phyloP scores from a whole-genome alignment of 2,797 vertebrate genomes.

The Cynopterus sphinx region DNA sequence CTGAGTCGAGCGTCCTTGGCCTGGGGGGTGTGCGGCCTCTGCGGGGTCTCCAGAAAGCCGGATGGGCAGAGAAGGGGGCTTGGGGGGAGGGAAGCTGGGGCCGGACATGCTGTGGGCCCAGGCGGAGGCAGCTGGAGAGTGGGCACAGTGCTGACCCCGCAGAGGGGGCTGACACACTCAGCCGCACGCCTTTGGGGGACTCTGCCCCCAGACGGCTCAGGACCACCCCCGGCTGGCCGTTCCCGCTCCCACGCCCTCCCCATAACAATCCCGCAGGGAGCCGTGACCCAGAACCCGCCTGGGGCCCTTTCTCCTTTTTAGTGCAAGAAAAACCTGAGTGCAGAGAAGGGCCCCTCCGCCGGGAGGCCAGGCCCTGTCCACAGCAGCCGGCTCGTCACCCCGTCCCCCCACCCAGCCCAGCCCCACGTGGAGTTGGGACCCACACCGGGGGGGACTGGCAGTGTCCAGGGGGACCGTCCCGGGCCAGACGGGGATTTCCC shows the following conservation, averaged over 20 bases:
- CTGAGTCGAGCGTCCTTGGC: not conserved
- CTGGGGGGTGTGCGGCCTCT: not conserved
- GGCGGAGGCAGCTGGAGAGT: not conserved
- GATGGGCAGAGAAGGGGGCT: not conserved
- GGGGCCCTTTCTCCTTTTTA: not conserved
- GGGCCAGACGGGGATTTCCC: not conserved
- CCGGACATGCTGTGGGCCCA: not conserved
- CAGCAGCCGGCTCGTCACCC: rapidly evolving
- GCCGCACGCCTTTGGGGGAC: rapidly evolving
- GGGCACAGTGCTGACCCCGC: rapidly evolving
- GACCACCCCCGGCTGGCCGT: not conserved
- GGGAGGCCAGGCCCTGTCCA: not conserved
- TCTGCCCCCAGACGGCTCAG: not conserved
- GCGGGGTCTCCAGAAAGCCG: not conserved
- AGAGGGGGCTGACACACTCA: not conserved
- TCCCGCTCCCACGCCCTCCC: not conserved
- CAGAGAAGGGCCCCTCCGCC: not conserved
- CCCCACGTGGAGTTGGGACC: not conserved
- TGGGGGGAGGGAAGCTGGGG: rapidly evolving
- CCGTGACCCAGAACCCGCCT: not conserved
- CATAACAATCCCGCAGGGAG: not conserved
- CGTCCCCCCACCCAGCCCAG: no score
- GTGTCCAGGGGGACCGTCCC: not conserved
- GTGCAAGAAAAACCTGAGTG: slow-evolving; percentile 63
- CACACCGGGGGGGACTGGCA: not conserved